phyloP scores from a whole-genome alignment of 2,797 vertebrate genomes.

The Anolis apletophallus region DNA sequence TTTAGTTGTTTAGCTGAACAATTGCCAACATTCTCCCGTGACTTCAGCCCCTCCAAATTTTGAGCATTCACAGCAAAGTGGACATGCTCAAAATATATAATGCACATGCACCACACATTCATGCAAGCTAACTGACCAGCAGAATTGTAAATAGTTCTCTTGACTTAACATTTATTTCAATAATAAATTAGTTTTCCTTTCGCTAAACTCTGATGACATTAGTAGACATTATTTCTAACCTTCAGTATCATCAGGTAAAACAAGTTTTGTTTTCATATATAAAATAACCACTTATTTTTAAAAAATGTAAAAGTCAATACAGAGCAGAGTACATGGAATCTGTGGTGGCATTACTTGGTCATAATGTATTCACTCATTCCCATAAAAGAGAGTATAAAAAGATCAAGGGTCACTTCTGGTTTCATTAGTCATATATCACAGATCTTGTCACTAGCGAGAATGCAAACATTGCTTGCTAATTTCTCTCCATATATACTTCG shows the following conservation, averaged over 20 bases:
- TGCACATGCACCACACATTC: constrained; percentile 22
- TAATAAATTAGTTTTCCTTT: constrained; percentile 57
- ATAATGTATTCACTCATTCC: constrained; percentile 51
- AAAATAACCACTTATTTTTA: constrained; percentile 63
- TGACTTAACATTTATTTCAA: constrained; percentile 46
- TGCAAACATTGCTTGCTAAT: constrained; percentile 45
- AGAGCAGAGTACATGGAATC: constrained; percentile 37
- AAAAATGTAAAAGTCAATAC: constrained; percentile 67
- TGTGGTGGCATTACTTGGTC: constrained; percentile 42
- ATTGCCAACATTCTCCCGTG: constrained; percentile 7
- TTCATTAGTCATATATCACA: constrained; percentile 12
- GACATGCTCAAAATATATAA: constrained; percentile 26
- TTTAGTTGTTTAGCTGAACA: not conserved
- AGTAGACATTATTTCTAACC: constrained; percentile 58
- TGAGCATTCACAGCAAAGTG: constrained; percentile 3
- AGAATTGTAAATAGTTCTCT: constrained; percentile 43
- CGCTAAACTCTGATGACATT: constrained; percentile 58
- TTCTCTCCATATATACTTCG: constrained; percentile 40
- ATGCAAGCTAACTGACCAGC: constrained; percentile 28
- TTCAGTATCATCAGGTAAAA: constrained; percentile 62
- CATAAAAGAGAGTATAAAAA: constrained; percentile 34
- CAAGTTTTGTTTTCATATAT: constrained; percentile 59
- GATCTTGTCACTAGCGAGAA: constrained; percentile 50
- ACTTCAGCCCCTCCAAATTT: not conserved
- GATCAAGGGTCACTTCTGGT: constrained; percentile 37